phyloP scores from a whole-genome alignment of 2,888 invertebrate genomes.

The Plusia festucae region DNA sequence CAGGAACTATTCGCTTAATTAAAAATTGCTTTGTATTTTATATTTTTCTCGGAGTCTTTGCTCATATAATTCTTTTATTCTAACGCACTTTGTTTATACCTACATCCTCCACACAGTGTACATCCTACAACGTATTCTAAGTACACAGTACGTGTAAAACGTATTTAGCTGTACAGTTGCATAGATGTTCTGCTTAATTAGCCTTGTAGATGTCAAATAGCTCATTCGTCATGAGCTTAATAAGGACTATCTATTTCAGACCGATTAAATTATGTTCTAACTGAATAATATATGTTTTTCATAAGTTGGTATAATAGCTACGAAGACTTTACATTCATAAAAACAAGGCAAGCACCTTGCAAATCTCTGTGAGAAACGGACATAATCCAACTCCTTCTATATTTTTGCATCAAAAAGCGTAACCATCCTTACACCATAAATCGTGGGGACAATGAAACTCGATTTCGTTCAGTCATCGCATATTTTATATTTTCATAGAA shows the following conservation, averaged over 20 bases:
- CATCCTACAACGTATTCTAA: no score
- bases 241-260: conserved; percentile 3
- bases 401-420: conserved; percentile 8
- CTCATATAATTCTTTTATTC: not conserved
- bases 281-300: no score
- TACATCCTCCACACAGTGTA: no score
- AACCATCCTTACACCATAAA: conserved; percentile 22
- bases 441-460: conserved; percentile 32
- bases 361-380: not conserved
- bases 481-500: conserved; percentile 47
- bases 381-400: not conserved
- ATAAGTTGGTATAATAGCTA: no score
- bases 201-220: not conserved
- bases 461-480: conserved; percentile 33
- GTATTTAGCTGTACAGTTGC: not conserved
- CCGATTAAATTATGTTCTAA: not conserved
- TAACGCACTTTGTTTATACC: not conserved
- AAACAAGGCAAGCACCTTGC: not conserved
- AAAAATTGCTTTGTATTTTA: conserved; percentile 34
- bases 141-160: not conserved
- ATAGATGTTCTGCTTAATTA: not conserved
- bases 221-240: conserved; percentile 4
- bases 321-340: no score
- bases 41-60: not conserved
- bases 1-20: conserved; percentile 56